Conservation (phyloP, 2,113 vertebrate species). For the Phaethornis superciliosus region DNA sequence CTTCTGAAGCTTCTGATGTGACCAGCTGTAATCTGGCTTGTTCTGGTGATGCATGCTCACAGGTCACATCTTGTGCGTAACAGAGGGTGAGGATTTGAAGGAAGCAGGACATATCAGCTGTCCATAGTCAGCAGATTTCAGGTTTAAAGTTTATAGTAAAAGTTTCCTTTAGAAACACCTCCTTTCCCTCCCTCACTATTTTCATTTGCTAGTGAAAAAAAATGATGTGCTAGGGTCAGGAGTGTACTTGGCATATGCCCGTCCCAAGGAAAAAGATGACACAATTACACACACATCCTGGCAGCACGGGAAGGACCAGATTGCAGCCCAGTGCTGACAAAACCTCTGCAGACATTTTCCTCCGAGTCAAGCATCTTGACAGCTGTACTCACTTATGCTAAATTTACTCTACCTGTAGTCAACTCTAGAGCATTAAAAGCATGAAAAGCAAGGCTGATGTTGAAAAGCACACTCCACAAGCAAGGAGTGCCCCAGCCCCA, state of each 20-base stretch:
- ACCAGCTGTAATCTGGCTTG: conserved; percentile 7
- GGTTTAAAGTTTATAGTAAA: conserved; percentile 13
- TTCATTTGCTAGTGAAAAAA: neutral
- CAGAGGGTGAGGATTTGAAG: neutral
- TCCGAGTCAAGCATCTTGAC: neutral
- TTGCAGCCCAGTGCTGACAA: neutral
- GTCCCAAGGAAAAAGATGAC: conserved; percentile 9
- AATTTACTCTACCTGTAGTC: neutral
- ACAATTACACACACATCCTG: neutral
- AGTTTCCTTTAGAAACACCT: conserved; percentile 42
- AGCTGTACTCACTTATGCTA: neutral
- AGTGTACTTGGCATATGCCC: conserved; percentile 3
- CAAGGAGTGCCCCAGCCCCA: neutral
- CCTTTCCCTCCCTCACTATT: neutral
- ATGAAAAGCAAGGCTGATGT: accelerated
- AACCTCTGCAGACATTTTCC: neutral
- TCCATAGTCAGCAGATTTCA: neutral
- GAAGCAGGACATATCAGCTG: neutral
- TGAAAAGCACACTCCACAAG: accelerated
- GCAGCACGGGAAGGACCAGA: neutral
- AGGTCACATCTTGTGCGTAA: conserved; percentile 49
- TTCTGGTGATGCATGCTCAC: neutral
- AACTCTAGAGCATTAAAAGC: neutral
- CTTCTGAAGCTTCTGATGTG: neutral
- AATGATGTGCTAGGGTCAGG: neutral